Evolutionary conservation across 2,888 invertebrate genomes (phyloP), one percentile per base, ranked within the genome.

Genomic region (Biston stratarius): DNA sequence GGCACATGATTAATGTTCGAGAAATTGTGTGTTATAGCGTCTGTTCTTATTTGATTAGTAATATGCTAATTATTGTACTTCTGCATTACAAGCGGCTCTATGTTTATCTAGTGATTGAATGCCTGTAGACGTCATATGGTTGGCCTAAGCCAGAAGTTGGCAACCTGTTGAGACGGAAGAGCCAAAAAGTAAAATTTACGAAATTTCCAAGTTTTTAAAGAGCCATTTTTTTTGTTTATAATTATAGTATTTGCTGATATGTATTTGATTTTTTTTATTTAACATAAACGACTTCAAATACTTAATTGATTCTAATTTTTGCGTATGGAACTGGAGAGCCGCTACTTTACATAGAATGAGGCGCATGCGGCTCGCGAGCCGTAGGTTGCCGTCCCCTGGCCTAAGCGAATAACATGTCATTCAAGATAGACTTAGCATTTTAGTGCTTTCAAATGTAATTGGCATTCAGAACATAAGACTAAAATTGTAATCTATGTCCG

Each of bases 21-120:
- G 0, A 11, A 24, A 48, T 24, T 11, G 24, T n/a, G 34, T 1
- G 49, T 34, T 24, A 33, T 33, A 12, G 34, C 34, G 34, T 34
- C 10, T 12, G 36, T 51, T 34, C n/a, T 5, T 51, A n/a, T 51
- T 7, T 36, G 34, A 8, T 51, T 38, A 15, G 11, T 53, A 12
- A 52, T 51, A 34, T 53, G 38, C 38, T 38, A 38, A 53, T 40
- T 15, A 40, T 40, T 53, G 52, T 53, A 40, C 7, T 38, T 53
- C 14, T 55, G 42, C 42, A 42, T 55, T 33, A 55, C 55, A 42
- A 42, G 24, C 9, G 40, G 55, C 42, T 55, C 55, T 55, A 36
- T 52, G 55, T 55, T 55, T 55, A 42, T 55, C 55, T 12, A 55
- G 42, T 44, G 55, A 42, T 7, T 55, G 55, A 55, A 55, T 55